Evolutionary conservation across 2,113 vertebrate genomes (phyloP), one percentile per base, ranked within the genome.

Genomic region (Formicarius rufipectus): DNA sequence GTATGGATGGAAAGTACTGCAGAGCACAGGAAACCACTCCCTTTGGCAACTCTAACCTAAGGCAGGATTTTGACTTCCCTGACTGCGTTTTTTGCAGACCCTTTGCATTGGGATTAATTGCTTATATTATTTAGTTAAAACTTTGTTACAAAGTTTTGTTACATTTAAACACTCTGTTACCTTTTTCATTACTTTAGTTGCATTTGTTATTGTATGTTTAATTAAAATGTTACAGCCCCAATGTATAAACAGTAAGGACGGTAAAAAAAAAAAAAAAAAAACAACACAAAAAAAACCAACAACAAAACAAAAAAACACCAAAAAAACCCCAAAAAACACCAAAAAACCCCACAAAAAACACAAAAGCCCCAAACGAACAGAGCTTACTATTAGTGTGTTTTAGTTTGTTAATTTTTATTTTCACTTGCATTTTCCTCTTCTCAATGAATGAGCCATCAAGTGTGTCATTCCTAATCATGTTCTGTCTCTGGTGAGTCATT

Each of bases 21-120:
- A 81, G 86, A 92, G 80, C 39, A 49, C 95, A 95, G 94, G 91
- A 96, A 94, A 68, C 96, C 93, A 75, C 94, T 91, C 93, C 96
- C 87, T 95, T 91, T 21, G 7, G 42, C 60, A 62, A 30, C 66
- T 16, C n/a, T 87, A 66, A 89, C 84, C 45, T 79, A 50, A 49
- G 5, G 10, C 82, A 47, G 79, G 37, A 23, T 31, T 95, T 81
- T 67, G 31, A 44, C 60, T 87, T 94, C 30, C 40, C 15, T 60
- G 35, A 10, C 52, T 75, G 67, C 39, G 27, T 42, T 91, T 87
- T 52, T 83, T 39, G 11, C 87, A 60, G 44, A 49, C 37, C 20
- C 20, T 69, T 75, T 76, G 63, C 27, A 0, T 47, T 40, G 44
- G 25, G 20, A 37, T 60, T 45, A 67, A 56, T 90, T 71, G 44